These are phyloP conservation scores for Physella acuta DNA, from an alignment of 1,140 invertebrate genomes.

Conservation along the genomic window DNA sequence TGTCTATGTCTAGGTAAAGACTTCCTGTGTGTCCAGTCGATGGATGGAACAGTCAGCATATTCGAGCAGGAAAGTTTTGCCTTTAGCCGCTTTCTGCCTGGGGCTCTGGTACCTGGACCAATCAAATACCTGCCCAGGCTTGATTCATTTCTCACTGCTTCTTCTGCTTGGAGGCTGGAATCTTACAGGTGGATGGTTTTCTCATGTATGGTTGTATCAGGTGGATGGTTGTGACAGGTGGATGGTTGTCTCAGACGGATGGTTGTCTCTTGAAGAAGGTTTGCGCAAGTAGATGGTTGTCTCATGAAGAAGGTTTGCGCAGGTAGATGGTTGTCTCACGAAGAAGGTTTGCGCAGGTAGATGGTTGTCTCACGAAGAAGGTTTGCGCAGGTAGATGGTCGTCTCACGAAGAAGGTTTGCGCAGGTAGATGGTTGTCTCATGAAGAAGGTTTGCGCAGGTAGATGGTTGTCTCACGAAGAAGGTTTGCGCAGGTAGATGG, in stretches of 20 bases:
- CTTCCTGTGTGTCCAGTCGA: conserved; percentile 81
- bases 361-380: no score
- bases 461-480: no score
- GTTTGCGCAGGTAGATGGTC: no score
- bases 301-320: no score
- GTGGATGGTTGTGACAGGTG: neutral
- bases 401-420: no score
- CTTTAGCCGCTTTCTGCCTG: conserved; percentile 74
- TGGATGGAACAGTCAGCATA: conserved; percentile 81
- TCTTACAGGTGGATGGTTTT: conserved; percentile 71
- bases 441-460: no score
- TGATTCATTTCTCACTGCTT: conserved; percentile 78
- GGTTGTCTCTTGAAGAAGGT: no score
- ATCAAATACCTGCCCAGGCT: conserved; percentile 74
- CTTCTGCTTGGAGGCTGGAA: conserved; percentile 74
- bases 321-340: no score
- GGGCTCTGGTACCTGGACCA: conserved; percentile 77
- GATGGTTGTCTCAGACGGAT: neutral
- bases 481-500: no score
- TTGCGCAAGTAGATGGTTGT: no score
- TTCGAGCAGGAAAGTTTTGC: conserved; percentile 86
- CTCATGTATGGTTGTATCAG: neutral
- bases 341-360: no score
- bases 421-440: no score
- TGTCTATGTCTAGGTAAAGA: conserved; percentile 71